Evolutionary conservation across 1,140 invertebrate species (phyloP), one percentile per base, ranked within the genome.

Genomic region (Drosophila quadrilineata): DNA sequence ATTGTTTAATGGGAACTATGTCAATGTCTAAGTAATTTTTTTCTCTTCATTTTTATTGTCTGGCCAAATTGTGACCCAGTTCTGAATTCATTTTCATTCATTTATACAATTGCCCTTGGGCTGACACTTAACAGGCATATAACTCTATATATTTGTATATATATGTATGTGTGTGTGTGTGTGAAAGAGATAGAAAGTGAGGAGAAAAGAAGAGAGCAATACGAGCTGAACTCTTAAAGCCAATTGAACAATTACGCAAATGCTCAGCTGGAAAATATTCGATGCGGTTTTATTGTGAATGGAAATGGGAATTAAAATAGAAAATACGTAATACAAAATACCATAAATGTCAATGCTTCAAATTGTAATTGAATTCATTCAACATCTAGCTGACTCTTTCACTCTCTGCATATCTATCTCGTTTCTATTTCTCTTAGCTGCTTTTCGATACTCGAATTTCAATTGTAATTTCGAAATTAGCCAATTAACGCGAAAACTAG

Each of bases 1-100:
- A 77, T 77, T 77, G 68, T 72, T 70, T 54, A 56, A 70, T 66
- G 63, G 57, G 72, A 82, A 82, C 73, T 84, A 82, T 82, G 76
- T 84, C 76, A 82, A 62, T 84, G 77, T 40, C 56, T 71, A 49
- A 12, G 38, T 31, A 10, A n/a, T n/a, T n/a, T 35, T 28, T 17
- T 71, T 43, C 43, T 33, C 56, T 52, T n/a, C n/a, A 59, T 58
- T 46, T 65, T 59, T 21, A 16, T 21, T 6, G 24, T 22, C 17
- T n/a, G 17, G 24, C 24, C 21, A 3, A 50, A 22, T 54, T 6
- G 10, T 8, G 3, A 28, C 14, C 9, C 21, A 48, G 21, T 26
- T 50, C 12, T 10, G 12, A 24, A 22, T 17, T 17, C 22, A 12
- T n/a, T n/a, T n/a, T n/a, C n/a, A n/a, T n/a, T n/a, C n/a, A 21